phyloP scores from a whole-genome alignment of 2,113 vertebrate species.

The Hylia prasina region DNA sequence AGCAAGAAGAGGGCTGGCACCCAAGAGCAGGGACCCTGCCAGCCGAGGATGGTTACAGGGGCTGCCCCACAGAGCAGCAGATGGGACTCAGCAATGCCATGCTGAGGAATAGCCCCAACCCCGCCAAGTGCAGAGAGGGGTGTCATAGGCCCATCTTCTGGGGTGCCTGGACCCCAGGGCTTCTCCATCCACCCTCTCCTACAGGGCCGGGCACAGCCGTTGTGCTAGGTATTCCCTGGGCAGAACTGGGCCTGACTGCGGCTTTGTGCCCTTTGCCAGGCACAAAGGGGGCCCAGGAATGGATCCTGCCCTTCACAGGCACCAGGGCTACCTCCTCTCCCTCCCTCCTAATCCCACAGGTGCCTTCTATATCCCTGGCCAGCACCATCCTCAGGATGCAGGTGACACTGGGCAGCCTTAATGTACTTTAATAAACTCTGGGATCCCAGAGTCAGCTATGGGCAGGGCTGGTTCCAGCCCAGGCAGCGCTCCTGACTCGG shows the following conservation, averaged over 20 bases:
- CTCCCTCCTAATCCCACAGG: neutral
- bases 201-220: neutral
- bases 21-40: neutral
- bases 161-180: no score
- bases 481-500: fast-evolving
- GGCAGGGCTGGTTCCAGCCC: neutral
- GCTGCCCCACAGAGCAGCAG: neutral
- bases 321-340: neutral
- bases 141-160: fast-evolving
- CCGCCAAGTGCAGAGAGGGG: neutral
- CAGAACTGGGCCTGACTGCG: neutral
- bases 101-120: neutral
- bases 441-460: neutral
- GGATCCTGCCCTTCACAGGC: fast-evolving
- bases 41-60: neutral
- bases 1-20: neutral
- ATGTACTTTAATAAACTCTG: neutral
- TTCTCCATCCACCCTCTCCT: neutral
- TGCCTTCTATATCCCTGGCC: neutral
- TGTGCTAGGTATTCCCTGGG: neutral
- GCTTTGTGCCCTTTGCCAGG: neutral
- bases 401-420: neutral
- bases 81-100: neutral
- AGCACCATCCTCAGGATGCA: neutral
- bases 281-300: neutral